Base-by-base conservation (phyloP, 1,140 invertebrate species). In the Magallana ariakensis region DNA sequence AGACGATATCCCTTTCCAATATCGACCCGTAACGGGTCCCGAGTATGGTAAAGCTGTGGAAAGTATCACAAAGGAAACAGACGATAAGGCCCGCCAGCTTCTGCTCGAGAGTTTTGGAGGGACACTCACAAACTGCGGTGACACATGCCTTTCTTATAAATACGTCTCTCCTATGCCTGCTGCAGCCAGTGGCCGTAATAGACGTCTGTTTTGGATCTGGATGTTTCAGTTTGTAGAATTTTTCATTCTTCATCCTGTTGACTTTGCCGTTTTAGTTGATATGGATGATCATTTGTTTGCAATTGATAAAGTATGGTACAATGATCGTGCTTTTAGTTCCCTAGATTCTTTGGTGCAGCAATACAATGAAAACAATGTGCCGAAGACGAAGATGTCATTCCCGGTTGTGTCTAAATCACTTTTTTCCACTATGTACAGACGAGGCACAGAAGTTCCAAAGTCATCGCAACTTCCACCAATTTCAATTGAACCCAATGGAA, bases 401-500 rank as follows among this genome's bases (percentile, higher is more conserved):
- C 90, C 91, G 4, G 16, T 66, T 15, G 22, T 84, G 11, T 56
- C 85, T 53, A 66, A 85, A 16, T 60, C 87, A 7, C 70, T 88
- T 26, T 91, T 90, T 86, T 91, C 90, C 13, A 87, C 82, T 13
- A 26, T 90, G 54, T 85, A 86, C 26, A 66, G 84, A 85, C 84
- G 91, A 53, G 90, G 90, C 9, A 60, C 13, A 11, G 60, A 85
- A 6, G 87, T 89, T 81, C 87, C 90, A 6, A 75, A 88, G 4
- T 66, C 84, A 33, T 75, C 84, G 22, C 62, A 90, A 75, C 58
- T 83, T 26, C 88, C 87, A 57, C 90, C 90, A 0, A 58, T 56
- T 26, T 87, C 88, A 26, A 84, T 89, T 57, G 91, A 92, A 66
- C 93, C 92, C n/a, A 91, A 92, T 66, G 93, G 93, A 9, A 91